Percentiles rank a stretch among this genome's conserved stretches.
These are phyloP conservation scores for Cephus spinipes DNA, from an alignment of 2,888 invertebrate genomes.

Conservation along the genomic window DNA sequence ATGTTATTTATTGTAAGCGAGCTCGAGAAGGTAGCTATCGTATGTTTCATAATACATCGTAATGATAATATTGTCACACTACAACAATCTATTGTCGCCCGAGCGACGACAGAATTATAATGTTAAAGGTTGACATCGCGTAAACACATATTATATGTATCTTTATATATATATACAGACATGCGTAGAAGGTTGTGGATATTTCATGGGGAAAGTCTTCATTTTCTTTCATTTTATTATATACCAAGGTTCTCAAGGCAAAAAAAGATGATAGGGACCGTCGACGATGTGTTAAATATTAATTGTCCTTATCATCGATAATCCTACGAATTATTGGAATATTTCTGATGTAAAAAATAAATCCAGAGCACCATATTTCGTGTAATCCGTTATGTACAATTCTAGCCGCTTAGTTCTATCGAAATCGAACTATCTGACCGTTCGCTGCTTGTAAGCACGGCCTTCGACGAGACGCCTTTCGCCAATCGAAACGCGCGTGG, in stretches of 20 bases:
- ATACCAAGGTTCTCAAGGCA: neutral
- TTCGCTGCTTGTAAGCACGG: conserved; percentile 1
- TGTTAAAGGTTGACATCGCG: conserved; percentile 42
- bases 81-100: conserved; percentile 50
- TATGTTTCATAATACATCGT: conserved; percentile 61
- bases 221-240: neutral
- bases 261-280: neutral
- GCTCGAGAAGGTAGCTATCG: conserved; percentile 62
- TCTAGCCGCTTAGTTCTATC: conserved; percentile 24
- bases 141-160: conserved; percentile 33
- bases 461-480: neutral
- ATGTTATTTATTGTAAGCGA: conserved; percentile 65
- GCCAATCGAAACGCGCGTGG: neutral
- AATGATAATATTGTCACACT: conserved; percentile 59
- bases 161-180: conserved; percentile 45
- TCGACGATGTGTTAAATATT: conserved; percentile 48
- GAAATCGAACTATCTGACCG: conserved; percentile 1
- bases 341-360: conserved; percentile 36
- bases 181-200: neutral
- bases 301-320: conserved; percentile 40
- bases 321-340: conserved; percentile 52
- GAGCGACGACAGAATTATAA: conserved; percentile 17
- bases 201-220: neutral
- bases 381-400: conserved; percentile 47
- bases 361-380: conserved; percentile 57